Conservation (phyloP, 2,888 invertebrate genomes). For the Clivina fossor region DNA sequence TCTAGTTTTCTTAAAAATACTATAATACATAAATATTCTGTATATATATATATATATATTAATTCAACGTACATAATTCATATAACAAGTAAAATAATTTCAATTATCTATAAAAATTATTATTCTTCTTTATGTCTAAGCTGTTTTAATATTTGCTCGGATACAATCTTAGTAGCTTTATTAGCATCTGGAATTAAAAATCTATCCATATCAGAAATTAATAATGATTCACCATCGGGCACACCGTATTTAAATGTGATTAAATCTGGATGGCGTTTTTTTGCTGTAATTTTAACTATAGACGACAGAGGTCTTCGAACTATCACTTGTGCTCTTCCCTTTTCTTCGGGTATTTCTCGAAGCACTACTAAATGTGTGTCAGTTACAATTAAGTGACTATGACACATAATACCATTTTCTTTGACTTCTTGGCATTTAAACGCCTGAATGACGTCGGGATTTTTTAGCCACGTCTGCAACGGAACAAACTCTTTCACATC, state of each 20-base stretch:
- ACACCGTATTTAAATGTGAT: conserved; percentile 97
- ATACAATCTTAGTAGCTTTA: conserved; percentile 85
- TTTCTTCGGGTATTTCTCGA: conserved; percentile 73
- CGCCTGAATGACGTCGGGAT: conserved; percentile 79
- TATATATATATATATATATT: conserved; percentile 3
- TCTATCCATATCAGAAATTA: conserved; percentile 87
- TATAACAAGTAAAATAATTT: conserved; percentile 12
- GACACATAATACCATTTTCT: conserved; percentile 84
- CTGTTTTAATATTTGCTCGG: conserved; percentile 80
- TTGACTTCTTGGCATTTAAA: conserved; percentile 93
- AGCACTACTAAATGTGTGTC: conserved; percentile 83
- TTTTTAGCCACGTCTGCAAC: conserved; percentile 77
- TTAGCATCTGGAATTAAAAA: conserved; percentile 91
- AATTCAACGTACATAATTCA: conserved; percentile 16
- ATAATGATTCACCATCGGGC: conserved; percentile 75
- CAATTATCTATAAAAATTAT: conserved; percentile 8
- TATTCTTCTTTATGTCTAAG: conserved; percentile 50
- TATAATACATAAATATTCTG: conserved; percentile 30
- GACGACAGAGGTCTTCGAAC: conserved; percentile 85
- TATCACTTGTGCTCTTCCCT: conserved; percentile 81
- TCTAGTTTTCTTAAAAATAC: conserved; percentile 28
- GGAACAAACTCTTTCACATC: conserved; percentile 80
- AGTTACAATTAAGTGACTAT: conserved; percentile 85
- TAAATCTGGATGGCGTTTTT: conserved; percentile 91
- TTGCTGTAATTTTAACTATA: conserved; percentile 96